A percentile compares a stretch with the other conserved stretches of the same genome.
Conservation (phyloP, 2,113 vertebrate genomes). For the Rhynchomys soricoides region DNA sequence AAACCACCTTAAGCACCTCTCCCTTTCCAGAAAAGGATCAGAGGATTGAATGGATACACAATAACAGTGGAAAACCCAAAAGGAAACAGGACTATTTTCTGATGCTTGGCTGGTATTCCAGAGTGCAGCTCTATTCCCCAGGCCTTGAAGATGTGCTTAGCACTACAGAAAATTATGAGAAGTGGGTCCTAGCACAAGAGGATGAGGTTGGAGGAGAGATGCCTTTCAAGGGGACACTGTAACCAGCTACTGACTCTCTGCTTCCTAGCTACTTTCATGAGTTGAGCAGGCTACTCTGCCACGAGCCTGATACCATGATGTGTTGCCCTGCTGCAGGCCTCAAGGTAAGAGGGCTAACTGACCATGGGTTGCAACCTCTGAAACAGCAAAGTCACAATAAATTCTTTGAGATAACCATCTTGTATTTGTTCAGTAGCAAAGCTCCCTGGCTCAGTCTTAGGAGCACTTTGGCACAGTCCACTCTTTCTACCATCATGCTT, state of each 20-base stretch:
- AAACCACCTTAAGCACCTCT: background rate
- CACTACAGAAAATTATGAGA: background rate
- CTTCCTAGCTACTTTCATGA: background rate
- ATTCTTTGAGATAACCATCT: background rate
- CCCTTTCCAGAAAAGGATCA: background rate
- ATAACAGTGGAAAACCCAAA: background rate
- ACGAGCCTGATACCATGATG: background rate
- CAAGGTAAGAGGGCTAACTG: background rate
- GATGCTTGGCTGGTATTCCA: background rate
- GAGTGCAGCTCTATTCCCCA: background rate
- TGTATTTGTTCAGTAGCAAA: background rate
- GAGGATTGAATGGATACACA: background rate
- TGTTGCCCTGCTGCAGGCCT: background rate
- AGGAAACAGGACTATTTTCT: background rate
- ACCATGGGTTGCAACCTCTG: background rate
- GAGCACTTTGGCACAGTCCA: background rate
- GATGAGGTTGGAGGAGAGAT: background rate
- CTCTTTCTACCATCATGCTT: background rate
- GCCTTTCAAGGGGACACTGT: background rate
- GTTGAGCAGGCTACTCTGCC: background rate
- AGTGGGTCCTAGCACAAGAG: background rate
- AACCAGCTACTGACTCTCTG: background rate
- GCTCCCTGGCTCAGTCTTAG: background rate
- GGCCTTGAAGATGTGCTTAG: background rate
- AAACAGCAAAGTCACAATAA: background rate